Evolutionary conservation across 2,797 vertebrate species (phyloP).

Genomic region (Tinamus major): DNA sequence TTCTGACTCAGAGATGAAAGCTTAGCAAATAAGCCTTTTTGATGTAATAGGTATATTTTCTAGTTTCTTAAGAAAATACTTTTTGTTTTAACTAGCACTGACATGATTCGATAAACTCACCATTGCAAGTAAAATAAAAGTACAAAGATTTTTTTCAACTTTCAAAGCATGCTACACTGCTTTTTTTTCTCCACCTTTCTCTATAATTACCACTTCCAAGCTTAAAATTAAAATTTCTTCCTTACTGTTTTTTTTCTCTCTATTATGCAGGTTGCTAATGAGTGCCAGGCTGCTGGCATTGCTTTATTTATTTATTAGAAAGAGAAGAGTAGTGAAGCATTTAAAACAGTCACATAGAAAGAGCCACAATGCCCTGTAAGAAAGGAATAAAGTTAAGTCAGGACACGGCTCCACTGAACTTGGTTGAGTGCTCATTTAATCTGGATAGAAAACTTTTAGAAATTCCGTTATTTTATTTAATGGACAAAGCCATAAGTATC

Average conservation of each 20-base stretch:
- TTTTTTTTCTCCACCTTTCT: constrained; percentile 27
- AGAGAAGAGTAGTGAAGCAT: constrained; percentile 29
- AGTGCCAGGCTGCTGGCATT: constrained; percentile 47
- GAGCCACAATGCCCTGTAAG: neutral
- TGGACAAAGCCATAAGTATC: neutral
- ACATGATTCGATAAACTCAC: constrained; percentile 26
- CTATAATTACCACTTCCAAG: neutral
- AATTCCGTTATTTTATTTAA: neutral
- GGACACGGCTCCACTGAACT: neutral
- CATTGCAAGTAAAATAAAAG: constrained; percentile 1
- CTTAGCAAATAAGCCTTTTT: constrained; percentile 42
- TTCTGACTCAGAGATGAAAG: neutral
- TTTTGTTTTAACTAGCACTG: constrained; percentile 28
- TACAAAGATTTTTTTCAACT: constrained; percentile 24
- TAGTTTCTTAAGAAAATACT: neutral
- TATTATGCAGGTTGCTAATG: constrained; percentile 39
- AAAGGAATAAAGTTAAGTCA: constrained; percentile 15
- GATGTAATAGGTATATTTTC: neutral
- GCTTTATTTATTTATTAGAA: constrained; percentile 61
- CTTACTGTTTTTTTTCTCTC: constrained; percentile 7
- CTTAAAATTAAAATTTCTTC: constrained; percentile 32
- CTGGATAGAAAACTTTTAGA: neutral
- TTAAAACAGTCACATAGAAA: constrained; percentile 20
- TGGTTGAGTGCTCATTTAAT: neutral
- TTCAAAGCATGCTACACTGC: neutral